phyloP scores from a whole-genome alignment of 2,113 vertebrate species.

The Odocoileus virginianus region DNA sequence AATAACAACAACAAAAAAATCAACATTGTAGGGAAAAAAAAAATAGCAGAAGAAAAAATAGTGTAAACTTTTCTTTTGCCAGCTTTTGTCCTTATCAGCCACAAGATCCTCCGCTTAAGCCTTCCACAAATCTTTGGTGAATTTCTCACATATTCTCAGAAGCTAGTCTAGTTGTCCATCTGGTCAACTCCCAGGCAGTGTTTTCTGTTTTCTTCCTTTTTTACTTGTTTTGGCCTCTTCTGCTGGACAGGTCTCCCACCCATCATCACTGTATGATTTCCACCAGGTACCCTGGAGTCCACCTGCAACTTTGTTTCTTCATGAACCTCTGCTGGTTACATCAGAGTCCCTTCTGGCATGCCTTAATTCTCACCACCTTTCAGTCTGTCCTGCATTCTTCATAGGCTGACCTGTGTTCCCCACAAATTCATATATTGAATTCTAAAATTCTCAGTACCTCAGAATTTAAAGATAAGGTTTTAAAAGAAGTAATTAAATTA shows the following conservation, averaged over 20 bases:
- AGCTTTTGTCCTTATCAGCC: neutral
- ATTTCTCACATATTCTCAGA: neutral
- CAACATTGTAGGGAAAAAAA: neutral
- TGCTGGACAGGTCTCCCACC: neutral
- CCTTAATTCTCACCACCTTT: neutral
- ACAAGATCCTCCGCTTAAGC: neutral
- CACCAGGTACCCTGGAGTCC: neutral
- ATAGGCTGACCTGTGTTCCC: neutral
- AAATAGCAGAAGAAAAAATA: neutral
- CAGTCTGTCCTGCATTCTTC: accelerated
- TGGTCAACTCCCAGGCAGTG: accelerated
- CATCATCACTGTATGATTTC: neutral
- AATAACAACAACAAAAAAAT: neutral
- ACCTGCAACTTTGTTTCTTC: neutral
- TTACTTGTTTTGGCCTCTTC: neutral
- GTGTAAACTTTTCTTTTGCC: neutral
- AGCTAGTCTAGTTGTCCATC: neutral
- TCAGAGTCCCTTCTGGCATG: accelerated
- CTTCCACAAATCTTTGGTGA: neutral
- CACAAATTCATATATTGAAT: neutral
- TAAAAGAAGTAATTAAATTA: neutral
- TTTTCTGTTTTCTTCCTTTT: neutral
- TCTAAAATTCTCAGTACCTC: too few relatives aligned
- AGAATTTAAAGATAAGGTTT: neutral
- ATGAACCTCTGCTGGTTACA: neutral